Base-by-base conservation (phyloP, 1,140 invertebrate species). In the Papilio glaucus region DNA sequence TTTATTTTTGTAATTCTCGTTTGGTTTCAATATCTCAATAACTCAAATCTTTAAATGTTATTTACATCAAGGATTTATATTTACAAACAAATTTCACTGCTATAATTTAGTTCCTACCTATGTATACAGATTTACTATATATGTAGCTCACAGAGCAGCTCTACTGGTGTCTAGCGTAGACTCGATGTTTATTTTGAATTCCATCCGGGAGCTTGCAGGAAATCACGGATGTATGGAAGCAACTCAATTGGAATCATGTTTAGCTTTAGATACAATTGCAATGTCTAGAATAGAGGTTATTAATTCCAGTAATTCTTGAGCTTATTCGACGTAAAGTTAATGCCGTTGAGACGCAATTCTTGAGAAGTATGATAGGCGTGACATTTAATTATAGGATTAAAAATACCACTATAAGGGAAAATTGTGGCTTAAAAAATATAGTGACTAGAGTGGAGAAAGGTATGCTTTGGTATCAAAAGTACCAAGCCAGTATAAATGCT, bases 151-250 rank as follows among this genome's bases (percentile, higher is more conserved):
- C 12, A 49, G 18, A 9, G 9, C 8, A 45, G n/a, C 5, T 4
- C 0, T 49, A 49, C 15, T 21, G 12, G 42, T 18, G 15, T 18
- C 6, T 4, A 18, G 9, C 3, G 45, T 21, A 49, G 13, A 3
- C 8, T 49, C 18, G 1, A 4, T 49, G 45, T 8, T 21, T 49
- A 15, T 45, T 18, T 49, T 8, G 45, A 49, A 49, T 49, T 49
- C 45, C 45, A 24, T 49, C 45, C 5, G 7, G 45, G 18, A 21
- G 8, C 21, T 49, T 21, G 45, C 1, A 24, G 8, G 45, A 15
- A 49, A 49, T 49, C 45, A 49, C 45, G 45, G 21, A 49, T 15
- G 45, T 49, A 49, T 24, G 45, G 45, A 15, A 21, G 45, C 18
- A 49, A 49, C 45, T 49, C 18, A 15, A 45, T 45, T 45, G n/a